Conservation (phyloP, 2,113 vertebrate genomes). For the Podocnemis expansa region DNA sequence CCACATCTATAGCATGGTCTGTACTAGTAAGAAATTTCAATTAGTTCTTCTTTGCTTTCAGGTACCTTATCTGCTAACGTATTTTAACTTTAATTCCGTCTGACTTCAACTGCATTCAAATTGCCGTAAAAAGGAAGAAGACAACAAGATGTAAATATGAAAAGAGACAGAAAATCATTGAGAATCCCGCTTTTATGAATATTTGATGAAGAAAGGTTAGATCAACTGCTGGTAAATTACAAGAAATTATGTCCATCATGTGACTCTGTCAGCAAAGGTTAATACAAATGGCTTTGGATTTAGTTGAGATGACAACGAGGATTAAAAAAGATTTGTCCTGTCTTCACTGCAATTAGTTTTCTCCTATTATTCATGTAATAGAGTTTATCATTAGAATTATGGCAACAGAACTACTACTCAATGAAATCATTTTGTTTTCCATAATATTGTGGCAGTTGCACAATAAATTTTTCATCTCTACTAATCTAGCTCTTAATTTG, state of each 20-base stretch:
- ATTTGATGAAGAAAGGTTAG: conserved; percentile 95
- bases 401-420: conserved; percentile 51
- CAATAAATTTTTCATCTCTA: conserved; percentile 76
- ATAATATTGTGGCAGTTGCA: conserved; percentile 56
- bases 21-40: conserved; percentile 15
- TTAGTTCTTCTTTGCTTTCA: conserved; percentile 68
- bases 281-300: conserved; percentile 90
- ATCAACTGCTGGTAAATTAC: conserved; percentile 94
- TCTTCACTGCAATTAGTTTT: conserved; percentile 85
- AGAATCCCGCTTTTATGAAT: conserved; percentile 96
- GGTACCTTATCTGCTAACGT: conserved; percentile 72
- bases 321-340: conserved; percentile 88
- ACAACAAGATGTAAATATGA: conserved; percentile 96
- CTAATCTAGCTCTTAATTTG: conserved; percentile 76
- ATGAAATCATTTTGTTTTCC: conserved; percentile 68
- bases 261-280: conserved; percentile 95
- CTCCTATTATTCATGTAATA: conserved; percentile 78
- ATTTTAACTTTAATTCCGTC: conserved; percentile 90
- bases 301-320: conserved; percentile 85
- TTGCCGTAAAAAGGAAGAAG: conserved; percentile 87
- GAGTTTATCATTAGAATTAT: conserved; percentile 75
- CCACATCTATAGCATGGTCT: not conserved
- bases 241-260: conserved; percentile 89
- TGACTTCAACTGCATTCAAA: conserved; percentile 91
- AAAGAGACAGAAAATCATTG: conserved; percentile 99